These are phyloP conservation scores for Artibeus lituratus DNA, from an alignment of 2,797 vertebrate species.

Conservation along the genomic window DNA sequence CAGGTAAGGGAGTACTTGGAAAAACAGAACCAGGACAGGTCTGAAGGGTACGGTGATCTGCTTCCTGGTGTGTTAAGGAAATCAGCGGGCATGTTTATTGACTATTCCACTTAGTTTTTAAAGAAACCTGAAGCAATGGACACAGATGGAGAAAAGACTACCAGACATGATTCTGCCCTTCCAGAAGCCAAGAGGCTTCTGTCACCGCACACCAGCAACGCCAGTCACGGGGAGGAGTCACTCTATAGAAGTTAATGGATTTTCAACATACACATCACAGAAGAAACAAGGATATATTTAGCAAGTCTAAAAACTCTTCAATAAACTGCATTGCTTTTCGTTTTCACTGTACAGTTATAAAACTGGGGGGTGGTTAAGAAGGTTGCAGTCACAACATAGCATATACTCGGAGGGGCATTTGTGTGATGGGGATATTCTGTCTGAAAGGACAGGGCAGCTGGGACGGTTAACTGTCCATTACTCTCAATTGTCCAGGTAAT, in stretches of 20 bases:
- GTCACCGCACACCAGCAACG: not conserved
- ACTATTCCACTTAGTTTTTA: constrained; percentile 55
- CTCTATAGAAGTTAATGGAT: not conserved
- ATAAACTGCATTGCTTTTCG: constrained; percentile 54
- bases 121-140: constrained; percentile 57
- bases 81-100: not conserved
- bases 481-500: constrained; percentile 35
- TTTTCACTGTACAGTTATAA: constrained; percentile 28
- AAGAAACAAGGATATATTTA: constrained; percentile 38
- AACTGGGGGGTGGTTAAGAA: constrained; percentile 39
- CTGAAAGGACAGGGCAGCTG: constrained; percentile 1
- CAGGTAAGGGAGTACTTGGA: constrained; percentile 61
- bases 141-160: constrained; percentile 35
- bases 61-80: not conserved
- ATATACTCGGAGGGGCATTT: not conserved
- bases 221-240: not conserved
- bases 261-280: constrained; percentile 25
- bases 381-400: not conserved
- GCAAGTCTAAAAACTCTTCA: constrained; percentile 18
- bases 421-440: not conserved
- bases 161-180: constrained; percentile 30
- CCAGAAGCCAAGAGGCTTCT: constrained; percentile 2
- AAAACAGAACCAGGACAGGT: not conserved
- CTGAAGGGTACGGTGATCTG: constrained; percentile 41
- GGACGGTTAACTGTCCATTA: not conserved